Evolutionary conservation across 2,888 invertebrate species (phyloP).

Genomic region (Hyppa rectilinea): DNA sequence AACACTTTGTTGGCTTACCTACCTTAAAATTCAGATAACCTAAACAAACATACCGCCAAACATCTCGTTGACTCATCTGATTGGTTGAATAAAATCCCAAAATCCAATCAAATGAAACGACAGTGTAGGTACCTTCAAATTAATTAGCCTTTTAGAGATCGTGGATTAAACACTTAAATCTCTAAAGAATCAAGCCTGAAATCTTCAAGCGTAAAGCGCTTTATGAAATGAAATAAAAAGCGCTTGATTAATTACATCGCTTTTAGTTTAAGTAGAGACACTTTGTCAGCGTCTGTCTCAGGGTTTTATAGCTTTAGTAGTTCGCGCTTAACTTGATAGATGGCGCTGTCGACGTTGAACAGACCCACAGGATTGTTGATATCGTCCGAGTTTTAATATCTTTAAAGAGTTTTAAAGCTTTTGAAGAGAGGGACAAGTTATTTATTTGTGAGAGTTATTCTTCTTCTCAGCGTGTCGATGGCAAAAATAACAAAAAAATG

Average conservation of each 20-base stretch:
- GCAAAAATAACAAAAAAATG: no score
- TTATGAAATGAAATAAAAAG: conserved; percentile 54
- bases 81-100: conserved; percentile 12
- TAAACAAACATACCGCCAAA: conserved; percentile 31
- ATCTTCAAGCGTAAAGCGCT: conserved; percentile 37
- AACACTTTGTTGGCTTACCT: conserved; percentile 21
- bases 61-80: conserved; percentile 10
- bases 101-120: conserved; percentile 27
- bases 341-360: conserved; percentile 42
- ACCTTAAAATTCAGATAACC: conserved; percentile 33
- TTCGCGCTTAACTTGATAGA: conserved; percentile 53
- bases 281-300: conserved; percentile 51
- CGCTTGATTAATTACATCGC: conserved; percentile 54
- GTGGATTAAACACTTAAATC: conserved; percentile 25
- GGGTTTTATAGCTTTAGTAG: conserved; percentile 49
- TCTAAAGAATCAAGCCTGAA: conserved; percentile 22
- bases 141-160: conserved; percentile 24
- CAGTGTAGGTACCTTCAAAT: conserved; percentile 25
- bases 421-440: not conserved
- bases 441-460: conserved; percentile 7
- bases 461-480: no score
- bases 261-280: conserved; percentile 49
- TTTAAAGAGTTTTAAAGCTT: conserved; percentile 15
- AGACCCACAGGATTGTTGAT: conserved; percentile 42
- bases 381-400: conserved; percentile 41